These are phyloP conservation scores for Trichogramma dendrolimi DNA, from an alignment of 2,888 invertebrate genomes.

Conservation along the genomic window DNA sequence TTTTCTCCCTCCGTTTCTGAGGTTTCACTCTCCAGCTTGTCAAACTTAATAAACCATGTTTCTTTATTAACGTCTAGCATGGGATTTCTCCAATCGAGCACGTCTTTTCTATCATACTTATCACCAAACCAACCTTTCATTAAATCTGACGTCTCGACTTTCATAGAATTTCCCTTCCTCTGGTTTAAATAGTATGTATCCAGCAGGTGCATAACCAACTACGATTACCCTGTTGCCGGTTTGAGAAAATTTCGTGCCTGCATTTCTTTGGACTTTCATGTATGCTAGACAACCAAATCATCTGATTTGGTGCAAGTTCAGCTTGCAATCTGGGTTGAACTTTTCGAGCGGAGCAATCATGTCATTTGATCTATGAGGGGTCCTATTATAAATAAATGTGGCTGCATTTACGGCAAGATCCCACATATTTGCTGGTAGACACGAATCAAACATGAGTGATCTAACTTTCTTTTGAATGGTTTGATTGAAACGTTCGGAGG, in stretches of 20 bases:
- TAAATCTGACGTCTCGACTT: slow-evolving; percentile 32
- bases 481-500: no score
- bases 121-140: slow-evolving; percentile 33
- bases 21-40: background rate
- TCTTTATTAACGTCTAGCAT: background rate
- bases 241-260: slow-evolving; percentile 8
- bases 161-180: slow-evolving; percentile 28
- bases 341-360: no score
- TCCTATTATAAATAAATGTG: no score
- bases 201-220: slow-evolving; percentile 12
- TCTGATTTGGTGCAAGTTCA: no score
- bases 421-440: no score
- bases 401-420: no score
- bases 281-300: slow-evolving; percentile 20
- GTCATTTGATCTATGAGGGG: no score
- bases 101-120: slow-evolving; percentile 12
- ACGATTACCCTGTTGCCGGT: slow-evolving; percentile 20
- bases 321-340: no score
- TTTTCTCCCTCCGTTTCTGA: background rate
- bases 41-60: slow-evolving; percentile 3
- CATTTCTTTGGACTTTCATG: slow-evolving; percentile 23
- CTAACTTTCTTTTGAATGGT: no score
- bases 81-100: background rate
- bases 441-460: no score
- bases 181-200: slow-evolving; percentile 14